Conservation (phyloP, 2,797 vertebrate genomes). For the Malacoctenus gilli region DNA sequence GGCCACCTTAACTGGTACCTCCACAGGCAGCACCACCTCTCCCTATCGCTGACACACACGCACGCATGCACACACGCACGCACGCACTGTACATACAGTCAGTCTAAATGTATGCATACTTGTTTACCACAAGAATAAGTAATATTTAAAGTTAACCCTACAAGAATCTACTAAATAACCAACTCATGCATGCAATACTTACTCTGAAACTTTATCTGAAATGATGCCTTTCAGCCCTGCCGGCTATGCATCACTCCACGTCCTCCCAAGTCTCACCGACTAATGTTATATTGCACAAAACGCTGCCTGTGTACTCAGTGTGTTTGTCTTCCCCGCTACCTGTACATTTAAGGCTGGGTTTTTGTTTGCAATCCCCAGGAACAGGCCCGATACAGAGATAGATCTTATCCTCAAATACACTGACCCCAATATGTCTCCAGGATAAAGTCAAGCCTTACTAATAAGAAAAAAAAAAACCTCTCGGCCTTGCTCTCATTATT, state of each 20-base stretch:
- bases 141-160: slow-evolving; percentile 3
- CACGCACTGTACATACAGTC: neutral
- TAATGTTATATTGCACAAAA: slow-evolving; percentile 9
- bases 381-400: slow-evolving; percentile 30
- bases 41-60: neutral
- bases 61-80: neutral
- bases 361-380: slow-evolving; percentile 40
- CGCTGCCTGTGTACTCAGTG: slow-evolving; percentile 1
- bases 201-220: slow-evolving; percentile 38
- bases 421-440: slow-evolving; percentile 54
- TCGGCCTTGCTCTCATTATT: slow-evolving; percentile 13
- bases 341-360: slow-evolving; percentile 14
- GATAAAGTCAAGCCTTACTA: slow-evolving; percentile 56
- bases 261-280: slow-evolving; percentile 22
- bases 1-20: slow-evolving; percentile 79
- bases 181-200: slow-evolving; percentile 37
- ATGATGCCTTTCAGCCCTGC: slow-evolving; percentile 17
- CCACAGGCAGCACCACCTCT: slow-evolving; percentile 13
- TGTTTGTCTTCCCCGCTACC: slow-evolving; percentile 13
- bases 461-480: slow-evolving; percentile 37
- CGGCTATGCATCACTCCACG: slow-evolving; percentile 23
- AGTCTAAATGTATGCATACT: slow-evolving; percentile 1
- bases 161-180: slow-evolving; percentile 18
- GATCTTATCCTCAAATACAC: slow-evolving; percentile 49
- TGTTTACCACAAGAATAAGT: neutral